These are phyloP conservation scores for Helicolenus hilgendorfi DNA, from an alignment of 2,797 vertebrate species.

Conservation along the genomic window DNA sequence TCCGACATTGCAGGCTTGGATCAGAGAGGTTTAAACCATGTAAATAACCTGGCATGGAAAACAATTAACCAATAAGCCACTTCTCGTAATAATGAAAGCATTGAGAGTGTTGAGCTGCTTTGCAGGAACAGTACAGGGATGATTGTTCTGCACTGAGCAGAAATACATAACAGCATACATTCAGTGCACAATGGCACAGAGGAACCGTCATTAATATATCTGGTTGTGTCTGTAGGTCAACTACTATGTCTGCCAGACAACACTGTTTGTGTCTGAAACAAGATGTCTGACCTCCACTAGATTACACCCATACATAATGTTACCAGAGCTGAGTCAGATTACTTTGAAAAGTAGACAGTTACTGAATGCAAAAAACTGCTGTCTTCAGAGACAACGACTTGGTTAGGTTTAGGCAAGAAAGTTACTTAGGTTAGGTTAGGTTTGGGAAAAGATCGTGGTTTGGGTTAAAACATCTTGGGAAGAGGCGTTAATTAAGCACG, in stretches of 20 bases:
- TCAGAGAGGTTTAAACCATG: constrained; percentile 10
- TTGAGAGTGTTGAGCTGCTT: background rate
- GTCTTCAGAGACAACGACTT: fast-evolving
- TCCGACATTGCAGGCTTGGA: background rate
- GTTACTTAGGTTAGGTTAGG: too few relatives aligned
- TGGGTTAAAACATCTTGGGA: too few relatives aligned
- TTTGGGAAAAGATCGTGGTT: too few relatives aligned
- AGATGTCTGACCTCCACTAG: background rate
- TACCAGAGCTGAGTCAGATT: fast-evolving
- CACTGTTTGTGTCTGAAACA: background rate
- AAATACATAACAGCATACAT: background rate
- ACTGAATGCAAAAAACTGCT: background rate
- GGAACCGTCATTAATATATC: background rate
- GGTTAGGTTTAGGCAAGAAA: too few relatives aligned
- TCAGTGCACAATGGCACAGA: background rate
- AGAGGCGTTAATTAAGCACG: too few relatives aligned
- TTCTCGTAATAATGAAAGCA: background rate
- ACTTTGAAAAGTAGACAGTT: background rate
- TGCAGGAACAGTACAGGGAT: background rate
- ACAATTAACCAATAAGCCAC: background rate
- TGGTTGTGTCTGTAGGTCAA: background rate
- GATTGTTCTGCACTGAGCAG: background rate
- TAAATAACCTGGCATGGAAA: background rate
- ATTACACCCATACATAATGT: background rate
- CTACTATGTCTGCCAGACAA: background rate